These are phyloP conservation scores for Orussus abietinus DNA, from an alignment of 1,140 invertebrate species.

Conservation along the genomic window DNA sequence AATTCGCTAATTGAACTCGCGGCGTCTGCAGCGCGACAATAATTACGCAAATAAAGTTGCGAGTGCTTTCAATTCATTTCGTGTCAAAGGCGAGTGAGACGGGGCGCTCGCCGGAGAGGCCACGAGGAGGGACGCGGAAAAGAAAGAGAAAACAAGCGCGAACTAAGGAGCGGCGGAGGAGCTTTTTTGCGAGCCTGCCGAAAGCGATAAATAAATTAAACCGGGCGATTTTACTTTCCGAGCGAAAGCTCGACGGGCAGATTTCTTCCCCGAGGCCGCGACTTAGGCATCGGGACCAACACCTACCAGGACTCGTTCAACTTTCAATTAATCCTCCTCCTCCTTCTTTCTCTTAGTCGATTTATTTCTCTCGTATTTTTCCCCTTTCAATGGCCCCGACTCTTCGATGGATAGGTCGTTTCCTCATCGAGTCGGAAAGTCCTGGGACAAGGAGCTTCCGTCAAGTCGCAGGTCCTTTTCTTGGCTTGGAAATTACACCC, in stretches of 20 bases:
- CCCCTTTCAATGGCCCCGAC: no score
- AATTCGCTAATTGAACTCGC: conserved; percentile 29
- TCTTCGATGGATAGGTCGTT: no score
- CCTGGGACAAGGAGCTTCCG: no score
- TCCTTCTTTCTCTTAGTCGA: conserved; percentile 15
- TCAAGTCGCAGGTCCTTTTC: no score
- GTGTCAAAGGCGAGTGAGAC: conserved; percentile 19
- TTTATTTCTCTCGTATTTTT: conserved; percentile 11
- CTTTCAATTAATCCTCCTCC: background rate
- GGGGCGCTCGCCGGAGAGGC: conserved; percentile 1
- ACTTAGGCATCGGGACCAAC: no score
- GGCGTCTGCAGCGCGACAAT: conserved; percentile 19
- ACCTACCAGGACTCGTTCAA: no score
- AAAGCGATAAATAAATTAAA: background rate
- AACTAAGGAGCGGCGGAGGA: background rate
- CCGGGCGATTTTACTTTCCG: no score
- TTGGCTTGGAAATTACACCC: no score
- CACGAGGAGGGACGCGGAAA: conserved; percentile 7
- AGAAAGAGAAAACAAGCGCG: no score
- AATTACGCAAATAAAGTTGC: conserved; percentile 29
- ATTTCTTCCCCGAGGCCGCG: no score
- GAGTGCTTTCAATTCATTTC: conserved; percentile 22
- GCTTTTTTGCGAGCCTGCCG: conserved; percentile 5
- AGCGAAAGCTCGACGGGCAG: no score
- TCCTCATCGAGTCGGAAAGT: no score